phyloP scores from a whole-genome alignment of 2,797 vertebrate genomes.

The Australoheros facetus region DNA sequence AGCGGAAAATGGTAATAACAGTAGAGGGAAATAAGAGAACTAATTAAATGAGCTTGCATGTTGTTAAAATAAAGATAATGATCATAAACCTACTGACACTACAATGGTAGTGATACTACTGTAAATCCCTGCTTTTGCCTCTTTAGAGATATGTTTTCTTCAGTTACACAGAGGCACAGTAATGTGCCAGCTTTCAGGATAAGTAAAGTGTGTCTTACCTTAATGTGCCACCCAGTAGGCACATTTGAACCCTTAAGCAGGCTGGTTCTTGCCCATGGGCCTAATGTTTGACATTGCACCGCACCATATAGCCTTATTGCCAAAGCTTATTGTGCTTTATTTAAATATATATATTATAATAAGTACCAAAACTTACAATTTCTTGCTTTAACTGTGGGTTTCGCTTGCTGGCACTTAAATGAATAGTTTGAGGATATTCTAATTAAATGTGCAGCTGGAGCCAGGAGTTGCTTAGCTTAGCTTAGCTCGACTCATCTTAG shows the following conservation, averaged over 20 bases:
- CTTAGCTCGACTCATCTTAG: not conserved
- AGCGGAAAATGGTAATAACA: not conserved
- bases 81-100: not conserved
- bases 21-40: not conserved
- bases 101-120: not conserved
- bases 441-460: not conserved
- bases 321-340: not conserved
- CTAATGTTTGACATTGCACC: not conserved
- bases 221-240: not conserved
- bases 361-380: not conserved
- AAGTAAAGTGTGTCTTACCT: not conserved
- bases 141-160: not conserved
- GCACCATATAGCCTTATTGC: not conserved
- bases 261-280: too few relatives aligned
- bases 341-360: fast-evolving
- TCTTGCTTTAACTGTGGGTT: not conserved
- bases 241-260: too few relatives aligned
- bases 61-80: not conserved
- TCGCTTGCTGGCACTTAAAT: not conserved
- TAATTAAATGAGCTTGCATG: not conserved
- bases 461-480: not conserved
- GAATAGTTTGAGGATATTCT: not conserved
- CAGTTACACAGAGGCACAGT: not conserved
- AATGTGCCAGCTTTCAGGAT: not conserved
- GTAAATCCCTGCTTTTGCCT: not conserved